These are phyloP conservation scores for Hartigia nigra DNA, from an alignment of 2,888 invertebrate species.

Conservation along the genomic window DNA sequence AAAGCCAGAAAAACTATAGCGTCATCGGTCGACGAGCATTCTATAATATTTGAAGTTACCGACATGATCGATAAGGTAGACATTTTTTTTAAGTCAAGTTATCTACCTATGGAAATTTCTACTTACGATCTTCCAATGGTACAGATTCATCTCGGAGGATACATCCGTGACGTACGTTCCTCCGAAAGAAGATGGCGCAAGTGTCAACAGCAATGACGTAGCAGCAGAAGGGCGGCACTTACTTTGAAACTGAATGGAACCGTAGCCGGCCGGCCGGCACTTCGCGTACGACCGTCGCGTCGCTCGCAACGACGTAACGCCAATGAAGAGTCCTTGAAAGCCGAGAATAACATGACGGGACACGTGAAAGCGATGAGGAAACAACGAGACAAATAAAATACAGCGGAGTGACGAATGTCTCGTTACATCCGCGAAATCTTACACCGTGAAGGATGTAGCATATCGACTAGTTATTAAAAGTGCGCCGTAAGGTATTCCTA, in stretches of 20 bases:
- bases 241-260: slow-evolving; percentile 43
- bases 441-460: neutral
- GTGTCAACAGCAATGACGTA: neutral
- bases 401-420: slow-evolving; percentile 23
- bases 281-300: slow-evolving; percentile 59
- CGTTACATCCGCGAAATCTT: neutral
- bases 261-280: slow-evolving; percentile 52
- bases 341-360: neutral
- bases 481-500: neutral
- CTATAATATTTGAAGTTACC: neutral
- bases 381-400: neutral
- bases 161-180: neutral
- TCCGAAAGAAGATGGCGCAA: neutral
- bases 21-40: neutral
- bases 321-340: neutral
- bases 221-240: slow-evolving; percentile 28
- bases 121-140: neutral
- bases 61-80: neutral
- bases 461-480: neutral
- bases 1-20: neutral
- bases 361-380: neutral
- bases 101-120: neutral
- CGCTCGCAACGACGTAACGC: slow-evolving; percentile 34
- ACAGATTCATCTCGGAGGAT: neutral
- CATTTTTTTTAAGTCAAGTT: accelerated